These are phyloP conservation scores for human DNA, from an alignment of 2,113 vertebrate genomes.

Conservation along the genomic window GRCh38 chr17:71512001-71512500, in stretches of 20 bases:
- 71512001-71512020: not conserved
- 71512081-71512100: not conserved
- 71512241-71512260: not conserved
- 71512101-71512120: not conserved
- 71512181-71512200: not conserved
- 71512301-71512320: not conserved
- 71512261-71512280: no score
- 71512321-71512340: not conserved
- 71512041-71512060: not conserved
- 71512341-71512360: not conserved
- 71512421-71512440: not conserved
- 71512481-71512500: not conserved
- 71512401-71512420: rapidly evolving
- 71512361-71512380: not conserved
- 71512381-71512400: not conserved
- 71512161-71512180: not conserved
- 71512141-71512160: not conserved
- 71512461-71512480: not conserved
- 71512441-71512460: not conserved
- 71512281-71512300: not conserved
- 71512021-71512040: not conserved
- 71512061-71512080: not conserved
- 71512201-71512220: not conserved
- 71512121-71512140: not conserved
- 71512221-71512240: not conserved